phyloP scores from a whole-genome alignment of 2,113 vertebrate species.

The Megaceryle maxima region DNA sequence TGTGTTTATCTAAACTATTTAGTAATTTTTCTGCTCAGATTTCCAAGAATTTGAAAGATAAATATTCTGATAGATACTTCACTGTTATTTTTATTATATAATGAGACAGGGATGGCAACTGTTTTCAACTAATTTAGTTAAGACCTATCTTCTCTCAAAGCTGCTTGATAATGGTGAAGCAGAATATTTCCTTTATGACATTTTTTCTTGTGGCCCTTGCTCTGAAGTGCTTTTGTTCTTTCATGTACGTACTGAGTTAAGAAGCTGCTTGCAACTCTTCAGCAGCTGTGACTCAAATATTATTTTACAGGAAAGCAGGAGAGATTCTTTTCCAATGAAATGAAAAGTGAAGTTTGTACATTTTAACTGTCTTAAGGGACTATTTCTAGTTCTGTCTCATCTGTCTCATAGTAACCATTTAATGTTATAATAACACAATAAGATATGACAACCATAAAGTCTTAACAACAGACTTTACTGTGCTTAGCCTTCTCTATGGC shows the following conservation, averaged over 20 bases:
- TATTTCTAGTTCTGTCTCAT: slow-evolving; percentile 14
- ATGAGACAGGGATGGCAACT: background rate
- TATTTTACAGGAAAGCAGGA: slow-evolving; percentile 13
- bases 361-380: slow-evolving; percentile 37
- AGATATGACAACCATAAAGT: background rate
- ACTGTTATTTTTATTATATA: background rate
- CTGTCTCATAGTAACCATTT: slow-evolving; percentile 4
- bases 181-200: background rate
- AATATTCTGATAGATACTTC: background rate
- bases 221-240: background rate
- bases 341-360: slow-evolving; percentile 28
- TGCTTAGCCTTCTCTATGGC: background rate
- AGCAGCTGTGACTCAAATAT: background rate
- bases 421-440: slow-evolving; percentile 31
- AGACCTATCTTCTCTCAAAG: background rate
- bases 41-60: background rate
- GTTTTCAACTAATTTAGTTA: background rate
- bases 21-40: background rate
- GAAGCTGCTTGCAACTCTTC: background rate
- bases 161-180: background rate
- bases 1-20: background rate
- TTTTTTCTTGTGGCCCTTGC: background rate
- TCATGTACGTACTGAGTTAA: background rate
- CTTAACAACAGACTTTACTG: slow-evolving; percentile 5
- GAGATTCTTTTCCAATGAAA: background rate